phyloP scores from a whole-genome alignment of 2,797 vertebrate species.

The Rhyacichthys aspro region DNA sequence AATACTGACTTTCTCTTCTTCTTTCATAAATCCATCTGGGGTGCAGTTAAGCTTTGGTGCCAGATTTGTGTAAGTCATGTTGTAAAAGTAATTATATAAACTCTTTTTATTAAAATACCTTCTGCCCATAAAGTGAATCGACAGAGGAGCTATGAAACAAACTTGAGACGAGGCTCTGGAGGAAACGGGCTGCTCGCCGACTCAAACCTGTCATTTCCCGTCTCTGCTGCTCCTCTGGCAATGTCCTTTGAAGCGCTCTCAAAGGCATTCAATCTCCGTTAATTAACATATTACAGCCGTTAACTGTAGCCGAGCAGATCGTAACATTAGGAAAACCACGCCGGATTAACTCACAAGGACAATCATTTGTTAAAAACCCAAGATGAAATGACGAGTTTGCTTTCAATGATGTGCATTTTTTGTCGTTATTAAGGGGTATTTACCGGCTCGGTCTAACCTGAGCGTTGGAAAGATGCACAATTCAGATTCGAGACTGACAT shows the following conservation, averaged over 20 bases:
- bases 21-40: background rate
- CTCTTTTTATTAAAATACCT: background rate
- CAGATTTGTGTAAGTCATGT: background rate
- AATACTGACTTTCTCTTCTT: background rate
- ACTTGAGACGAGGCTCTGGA: conserved; percentile 41
- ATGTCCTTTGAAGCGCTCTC: conserved; percentile 64
- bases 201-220: conserved; percentile 59
- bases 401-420: conserved; percentile 12
- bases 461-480: conserved; percentile 38
- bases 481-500: conserved; percentile 64
- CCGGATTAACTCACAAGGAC: conserved; percentile 33
- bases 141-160: conserved; percentile 23
- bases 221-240: conserved; percentile 21
- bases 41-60: background rate
- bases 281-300: conserved; percentile 65
- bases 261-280: conserved; percentile 47
- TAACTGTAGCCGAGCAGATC: conserved; percentile 51
- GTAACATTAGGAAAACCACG: conserved; percentile 19
- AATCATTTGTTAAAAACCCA: conserved; percentile 28
- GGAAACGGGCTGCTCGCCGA: conserved; percentile 19
- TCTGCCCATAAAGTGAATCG: conserved; percentile 28
- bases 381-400: conserved; percentile 18
- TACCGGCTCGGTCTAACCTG: conserved; percentile 18
- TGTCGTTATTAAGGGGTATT: background rate
- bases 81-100: conserved; percentile 6